phyloP scores from a whole-genome alignment of 2,113 vertebrate genomes.

The Vombatus ursinus region DNA sequence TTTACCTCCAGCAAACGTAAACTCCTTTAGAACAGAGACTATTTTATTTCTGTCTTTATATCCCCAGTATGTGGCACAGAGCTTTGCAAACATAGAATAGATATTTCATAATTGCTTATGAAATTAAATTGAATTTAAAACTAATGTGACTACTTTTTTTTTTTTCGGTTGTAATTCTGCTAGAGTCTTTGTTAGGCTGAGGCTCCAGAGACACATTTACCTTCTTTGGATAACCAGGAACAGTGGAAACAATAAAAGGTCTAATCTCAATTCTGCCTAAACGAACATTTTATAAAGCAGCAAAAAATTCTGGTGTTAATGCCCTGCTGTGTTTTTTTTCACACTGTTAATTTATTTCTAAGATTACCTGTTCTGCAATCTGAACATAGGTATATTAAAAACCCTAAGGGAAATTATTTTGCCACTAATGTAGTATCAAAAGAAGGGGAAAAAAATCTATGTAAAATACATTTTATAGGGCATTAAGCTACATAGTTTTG shows the following conservation, averaged over 20 bases:
- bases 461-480: background rate
- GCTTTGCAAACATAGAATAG: background rate
- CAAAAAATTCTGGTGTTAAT: background rate
- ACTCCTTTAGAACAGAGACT: background rate
- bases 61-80: background rate
- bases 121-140: background rate
- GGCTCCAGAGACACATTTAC: background rate
- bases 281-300: background rate
- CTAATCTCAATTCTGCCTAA: background rate
- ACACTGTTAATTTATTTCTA: background rate
- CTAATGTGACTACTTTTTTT: background rate
- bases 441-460: background rate
- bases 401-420: constrained; percentile 18
- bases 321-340: background rate
- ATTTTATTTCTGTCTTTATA: background rate
- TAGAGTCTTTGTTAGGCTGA: background rate
- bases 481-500: background rate
- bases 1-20: background rate
- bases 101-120: background rate
- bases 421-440: background rate
- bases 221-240: background rate
- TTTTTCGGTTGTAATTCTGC: background rate
- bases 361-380: background rate
- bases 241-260: background rate
- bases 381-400: background rate